phyloP scores from a whole-genome alignment of 2,888 invertebrate species.

The Yponomeuta plumbellus region DNA sequence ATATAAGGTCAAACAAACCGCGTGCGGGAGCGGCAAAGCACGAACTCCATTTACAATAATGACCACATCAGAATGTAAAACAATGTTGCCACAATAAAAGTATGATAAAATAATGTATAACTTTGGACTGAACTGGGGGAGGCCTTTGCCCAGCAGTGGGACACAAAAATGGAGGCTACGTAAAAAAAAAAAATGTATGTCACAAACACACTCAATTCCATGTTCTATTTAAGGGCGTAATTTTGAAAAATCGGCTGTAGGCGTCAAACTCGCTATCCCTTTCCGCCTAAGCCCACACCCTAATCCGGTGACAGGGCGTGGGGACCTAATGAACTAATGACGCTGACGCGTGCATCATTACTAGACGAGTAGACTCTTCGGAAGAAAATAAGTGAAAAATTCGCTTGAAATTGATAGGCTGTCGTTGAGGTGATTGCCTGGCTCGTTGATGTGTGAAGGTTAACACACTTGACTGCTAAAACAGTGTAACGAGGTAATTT shows the following conservation, averaged over 20 bases:
- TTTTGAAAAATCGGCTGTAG: not conserved
- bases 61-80: too few relatives aligned
- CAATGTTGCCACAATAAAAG: too few relatives aligned
- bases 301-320: conserved; percentile 41
- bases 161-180: too few relatives aligned
- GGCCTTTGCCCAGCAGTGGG: too few relatives aligned
- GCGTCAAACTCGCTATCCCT: not conserved
- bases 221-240: not conserved
- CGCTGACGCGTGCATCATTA: conserved; percentile 53
- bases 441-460: not conserved
- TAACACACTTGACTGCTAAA: too few relatives aligned
- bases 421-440: not conserved
- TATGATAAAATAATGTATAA: too few relatives aligned
- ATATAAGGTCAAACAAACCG: too few relatives aligned
- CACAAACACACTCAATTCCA: not conserved
- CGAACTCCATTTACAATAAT: too few relatives aligned
- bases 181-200: too few relatives aligned
- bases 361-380: not conserved
- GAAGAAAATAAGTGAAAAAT: not conserved
- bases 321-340: conserved; percentile 62
- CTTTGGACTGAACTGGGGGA: too few relatives aligned
- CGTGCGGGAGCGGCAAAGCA: too few relatives aligned
- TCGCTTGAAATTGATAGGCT: not conserved
- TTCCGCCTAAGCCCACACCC: conserved; percentile 9
- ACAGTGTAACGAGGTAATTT: too few relatives aligned